phyloP scores from a whole-genome alignment of 2,113 vertebrate species.

The Jaculus jaculus region DNA sequence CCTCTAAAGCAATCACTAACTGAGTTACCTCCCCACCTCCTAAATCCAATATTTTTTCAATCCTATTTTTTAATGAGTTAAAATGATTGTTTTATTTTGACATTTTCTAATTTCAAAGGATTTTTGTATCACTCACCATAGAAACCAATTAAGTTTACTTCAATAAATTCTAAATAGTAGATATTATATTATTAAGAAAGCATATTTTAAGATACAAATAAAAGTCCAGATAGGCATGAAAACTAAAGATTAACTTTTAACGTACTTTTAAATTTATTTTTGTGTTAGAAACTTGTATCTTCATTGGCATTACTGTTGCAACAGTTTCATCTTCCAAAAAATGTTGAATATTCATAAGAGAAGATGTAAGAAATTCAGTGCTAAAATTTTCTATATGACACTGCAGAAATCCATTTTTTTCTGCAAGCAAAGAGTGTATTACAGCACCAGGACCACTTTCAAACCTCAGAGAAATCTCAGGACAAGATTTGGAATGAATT shows the following conservation, averaged over 20 bases:
- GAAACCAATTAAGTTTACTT: not conserved
- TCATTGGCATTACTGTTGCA: constrained; percentile 95
- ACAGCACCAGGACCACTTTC: constrained; percentile 92
- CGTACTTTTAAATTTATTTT: constrained; percentile 93
- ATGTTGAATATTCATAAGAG: constrained; percentile 93
- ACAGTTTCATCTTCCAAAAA: constrained; percentile 95
- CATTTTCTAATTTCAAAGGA: constrained; percentile 68
- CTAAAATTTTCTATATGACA: constrained; percentile 92
- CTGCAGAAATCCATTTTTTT: constrained; percentile 96
- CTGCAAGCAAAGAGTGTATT: constrained; percentile 91
- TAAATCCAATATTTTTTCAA: not conserved
- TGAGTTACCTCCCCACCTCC: no score
- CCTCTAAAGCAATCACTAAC: no score
- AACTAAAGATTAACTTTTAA: constrained; percentile 70
- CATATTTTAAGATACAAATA: constrained; percentile 47
- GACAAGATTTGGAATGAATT: constrained; percentile 82
- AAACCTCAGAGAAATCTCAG: constrained; percentile 93
- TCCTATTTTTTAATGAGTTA: constrained; percentile 23
- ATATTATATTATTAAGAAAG: not conserved
- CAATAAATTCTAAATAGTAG: not conserved
- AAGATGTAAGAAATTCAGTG: constrained; percentile 94
- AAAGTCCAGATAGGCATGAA: constrained; percentile 48
- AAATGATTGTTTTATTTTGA: constrained; percentile 29
- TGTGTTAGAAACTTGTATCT: constrained; percentile 94
- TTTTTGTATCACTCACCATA: not conserved